phyloP scores from a whole-genome alignment of 2,888 invertebrate species.

The Sesia bembeciformis region DNA sequence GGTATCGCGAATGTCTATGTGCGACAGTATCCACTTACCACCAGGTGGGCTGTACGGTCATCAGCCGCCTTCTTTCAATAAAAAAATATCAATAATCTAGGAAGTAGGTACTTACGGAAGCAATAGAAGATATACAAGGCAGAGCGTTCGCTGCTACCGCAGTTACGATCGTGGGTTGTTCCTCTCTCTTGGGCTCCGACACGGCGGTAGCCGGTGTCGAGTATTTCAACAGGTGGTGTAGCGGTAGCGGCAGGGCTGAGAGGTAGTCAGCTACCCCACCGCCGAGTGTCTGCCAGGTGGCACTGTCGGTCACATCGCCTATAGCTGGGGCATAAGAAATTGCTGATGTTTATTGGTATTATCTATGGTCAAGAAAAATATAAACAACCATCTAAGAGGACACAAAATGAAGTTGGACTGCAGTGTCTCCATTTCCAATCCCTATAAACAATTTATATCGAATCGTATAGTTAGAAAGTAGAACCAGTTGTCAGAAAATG shows the following conservation, averaged over 20 bases:
- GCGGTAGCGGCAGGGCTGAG: conserved; percentile 84
- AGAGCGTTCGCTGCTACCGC: conserved; percentile 47
- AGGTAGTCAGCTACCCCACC: conserved; percentile 90
- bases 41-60: too few relatives aligned
- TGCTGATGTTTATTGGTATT: neutral
- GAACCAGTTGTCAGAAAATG: too few relatives aligned
- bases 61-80: neutral
- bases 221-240: conserved; percentile 89
- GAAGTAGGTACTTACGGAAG: conserved; percentile 25
- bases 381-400: too few relatives aligned
- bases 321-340: conserved; percentile 31
- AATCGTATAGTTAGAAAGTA: too few relatives aligned
- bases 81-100: neutral
- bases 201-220: conserved; percentile 74
- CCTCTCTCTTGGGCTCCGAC: conserved; percentile 84
- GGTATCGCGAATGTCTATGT: too few relatives aligned
- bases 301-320: conserved; percentile 59
- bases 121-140: conserved; percentile 34
- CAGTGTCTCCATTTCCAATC: too few relatives aligned
- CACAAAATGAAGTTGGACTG: too few relatives aligned
- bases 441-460: too few relatives aligned
- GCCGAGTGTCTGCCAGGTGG: conserved; percentile 83
- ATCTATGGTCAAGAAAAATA: too few relatives aligned
- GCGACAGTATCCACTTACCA: too few relatives aligned
- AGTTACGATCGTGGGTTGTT: conserved; percentile 65